These are phyloP conservation scores for Drosophila histrio DNA, from an alignment of 2,888 invertebrate species.

Conservation along the genomic window DNA sequence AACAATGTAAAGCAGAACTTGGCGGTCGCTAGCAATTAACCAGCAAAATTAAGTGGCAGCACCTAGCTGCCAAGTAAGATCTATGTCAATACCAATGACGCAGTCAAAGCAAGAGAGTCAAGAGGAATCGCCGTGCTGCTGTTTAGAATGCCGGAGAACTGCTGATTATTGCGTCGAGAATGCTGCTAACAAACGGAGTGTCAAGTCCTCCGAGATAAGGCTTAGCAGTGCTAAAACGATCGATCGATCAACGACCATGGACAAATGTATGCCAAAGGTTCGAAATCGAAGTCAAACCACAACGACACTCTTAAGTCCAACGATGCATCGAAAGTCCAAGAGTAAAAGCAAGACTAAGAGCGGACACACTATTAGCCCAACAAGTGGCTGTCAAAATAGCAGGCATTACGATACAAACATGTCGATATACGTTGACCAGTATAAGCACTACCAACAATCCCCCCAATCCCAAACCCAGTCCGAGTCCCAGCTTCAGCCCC, in stretches of 20 bases:
- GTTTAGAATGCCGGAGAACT: neutral
- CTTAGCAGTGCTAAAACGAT: neutral
- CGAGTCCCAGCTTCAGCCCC: neutral
- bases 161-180: neutral
- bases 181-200: neutral
- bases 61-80: neutral
- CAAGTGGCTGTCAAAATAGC: neutral
- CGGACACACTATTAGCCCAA: neutral
- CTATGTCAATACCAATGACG: neutral
- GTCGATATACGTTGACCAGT: conserved; percentile 1
- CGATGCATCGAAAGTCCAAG: conserved; percentile 65
- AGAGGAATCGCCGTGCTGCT: neutral
- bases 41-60: neutral
- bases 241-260: conserved; percentile 15
- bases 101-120: neutral
- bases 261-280: conserved; percentile 36
- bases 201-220: neutral
- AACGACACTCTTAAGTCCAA: conserved; percentile 24
- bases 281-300: conserved; percentile 29
- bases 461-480: neutral
- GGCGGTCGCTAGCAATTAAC: neutral
- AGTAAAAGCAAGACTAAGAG: conserved; percentile 58
- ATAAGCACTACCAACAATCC: conserved; percentile 1
- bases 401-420: neutral
- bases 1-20: conserved; percentile 2